Conservation (phyloP, 1,140 invertebrate species). For the Fopius arisanus region DNA sequence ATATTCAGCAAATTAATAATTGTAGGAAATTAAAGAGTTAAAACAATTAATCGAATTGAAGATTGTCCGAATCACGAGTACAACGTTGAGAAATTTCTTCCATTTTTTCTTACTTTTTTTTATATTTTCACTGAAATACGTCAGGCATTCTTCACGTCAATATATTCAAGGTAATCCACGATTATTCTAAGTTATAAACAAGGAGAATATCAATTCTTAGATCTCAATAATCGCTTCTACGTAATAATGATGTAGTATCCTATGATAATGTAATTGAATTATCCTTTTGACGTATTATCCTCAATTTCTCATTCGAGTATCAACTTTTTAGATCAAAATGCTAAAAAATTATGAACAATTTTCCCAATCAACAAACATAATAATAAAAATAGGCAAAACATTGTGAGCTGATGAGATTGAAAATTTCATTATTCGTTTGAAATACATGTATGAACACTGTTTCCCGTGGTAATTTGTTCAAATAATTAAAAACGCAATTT, state of each 20-base stretch:
- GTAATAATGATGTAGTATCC: not conserved
- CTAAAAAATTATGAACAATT: not conserved
- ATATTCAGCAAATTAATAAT: slow-evolving; percentile 29
- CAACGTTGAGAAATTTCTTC: not conserved
- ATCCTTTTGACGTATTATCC: not conserved
- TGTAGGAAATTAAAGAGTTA: slow-evolving; percentile 5
- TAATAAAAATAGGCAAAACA: not conserved
- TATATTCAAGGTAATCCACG: not conserved
- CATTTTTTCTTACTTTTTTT: not conserved
- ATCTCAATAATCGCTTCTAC: slow-evolving; percentile 5
- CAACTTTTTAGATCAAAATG: not conserved
- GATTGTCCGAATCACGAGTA: slow-evolving; percentile 14
- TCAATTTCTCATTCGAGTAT: not conserved
- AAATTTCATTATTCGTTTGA: not conserved
- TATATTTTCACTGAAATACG: not conserved
- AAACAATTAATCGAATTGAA: not conserved
- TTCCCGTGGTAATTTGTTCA: slow-evolving; percentile 6
- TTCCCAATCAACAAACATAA: not conserved
- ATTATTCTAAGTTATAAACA: slow-evolving; percentile 7
- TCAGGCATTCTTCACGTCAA: not conserved
- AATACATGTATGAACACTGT: slow-evolving; percentile 13
- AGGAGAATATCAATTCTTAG: not conserved
- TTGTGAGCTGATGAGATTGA: not conserved
- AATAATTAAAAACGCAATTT: slow-evolving; percentile 4
- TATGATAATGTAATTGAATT: not conserved